These are phyloP conservation scores for Hestina assimilis DNA, from an alignment of 1,140 invertebrate species.

Conservation along the genomic window DNA sequence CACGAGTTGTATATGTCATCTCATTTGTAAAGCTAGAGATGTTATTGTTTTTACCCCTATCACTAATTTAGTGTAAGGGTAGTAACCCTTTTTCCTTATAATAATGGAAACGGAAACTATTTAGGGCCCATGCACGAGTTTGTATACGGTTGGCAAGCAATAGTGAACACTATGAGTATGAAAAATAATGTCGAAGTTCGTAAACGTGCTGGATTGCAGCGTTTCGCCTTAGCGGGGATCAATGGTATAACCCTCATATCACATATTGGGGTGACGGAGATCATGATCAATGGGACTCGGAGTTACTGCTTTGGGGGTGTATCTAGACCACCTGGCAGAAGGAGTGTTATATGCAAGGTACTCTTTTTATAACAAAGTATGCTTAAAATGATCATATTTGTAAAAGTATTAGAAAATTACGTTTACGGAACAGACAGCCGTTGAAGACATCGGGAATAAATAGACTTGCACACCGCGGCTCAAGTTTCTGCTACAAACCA, in stretches of 20 bases:
- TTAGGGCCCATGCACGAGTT: constrained; percentile 71
- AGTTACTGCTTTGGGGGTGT: constrained; percentile 68
- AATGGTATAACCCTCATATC: constrained; percentile 67
- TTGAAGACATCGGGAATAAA: too few species aligned
- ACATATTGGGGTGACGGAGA: constrained; percentile 66
- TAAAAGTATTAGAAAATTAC: too few species aligned
- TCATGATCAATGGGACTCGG: constrained; percentile 72
- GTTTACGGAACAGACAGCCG: too few species aligned
- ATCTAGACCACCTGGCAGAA: constrained; percentile 55
- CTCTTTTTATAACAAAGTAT: not conserved
- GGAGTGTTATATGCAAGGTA: constrained; percentile 69
- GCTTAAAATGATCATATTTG: not conserved
- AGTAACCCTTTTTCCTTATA: not conserved
- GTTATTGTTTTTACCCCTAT: too few species aligned
- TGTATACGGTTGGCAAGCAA: constrained; percentile 70
- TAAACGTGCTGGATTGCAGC: constrained; percentile 63
- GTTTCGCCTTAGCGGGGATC: constrained; percentile 65
- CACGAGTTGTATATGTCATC: too few species aligned
- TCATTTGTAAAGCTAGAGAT: too few species aligned
- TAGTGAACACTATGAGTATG: constrained; percentile 72
- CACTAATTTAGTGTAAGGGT: too few species aligned
- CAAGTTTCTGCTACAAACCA: too few species aligned
- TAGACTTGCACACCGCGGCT: too few species aligned
- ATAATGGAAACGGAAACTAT: not conserved
- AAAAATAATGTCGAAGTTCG: constrained; percentile 72